Percentiles rank a stretch among this genome's conserved stretches.
These are phyloP conservation scores for Trypoxylon attenuatum DNA, from an alignment of 2,888 invertebrate species.

Conservation along the genomic window DNA sequence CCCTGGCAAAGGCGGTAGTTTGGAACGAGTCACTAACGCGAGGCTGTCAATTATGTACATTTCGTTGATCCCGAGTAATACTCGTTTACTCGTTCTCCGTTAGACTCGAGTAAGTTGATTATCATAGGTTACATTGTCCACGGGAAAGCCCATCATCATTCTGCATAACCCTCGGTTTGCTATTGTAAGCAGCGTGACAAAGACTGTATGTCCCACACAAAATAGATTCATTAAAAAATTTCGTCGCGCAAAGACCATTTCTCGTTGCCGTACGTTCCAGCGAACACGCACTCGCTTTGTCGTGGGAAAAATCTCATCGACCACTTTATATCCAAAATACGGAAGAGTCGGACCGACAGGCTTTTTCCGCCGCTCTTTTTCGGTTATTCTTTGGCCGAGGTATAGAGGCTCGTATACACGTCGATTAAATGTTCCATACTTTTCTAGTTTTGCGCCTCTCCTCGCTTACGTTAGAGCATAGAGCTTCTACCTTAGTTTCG, in stretches of 20 bases:
- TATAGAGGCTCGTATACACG: conserved; percentile 24
- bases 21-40: background rate
- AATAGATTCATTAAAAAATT: conserved; percentile 53
- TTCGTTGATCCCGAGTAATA: background rate
- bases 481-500: background rate
- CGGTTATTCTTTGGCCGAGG: conserved; percentile 24
- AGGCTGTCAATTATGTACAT: background rate
- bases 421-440: conserved; percentile 53
- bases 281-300: conserved; percentile 17
- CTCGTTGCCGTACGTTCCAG: conserved; percentile 21
- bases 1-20: background rate
- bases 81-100: background rate
- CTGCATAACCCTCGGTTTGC: conserved; percentile 27
- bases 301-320: conserved; percentile 48
- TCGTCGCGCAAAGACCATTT: conserved; percentile 24
- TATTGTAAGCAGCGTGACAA: conserved; percentile 31
- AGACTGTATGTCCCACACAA: conserved; percentile 37
- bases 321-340: conserved; percentile 46
- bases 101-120: background rate
- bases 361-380: conserved; percentile 46
- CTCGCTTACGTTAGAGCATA: no score
- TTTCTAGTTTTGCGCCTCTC: conserved; percentile 27
- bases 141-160: conserved; percentile 12
- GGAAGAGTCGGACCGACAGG: conserved; percentile 46
- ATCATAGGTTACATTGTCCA: background rate